Percentiles rank a stretch among this genome's conserved stretches.
phyloP scores from a whole-genome alignment of 2,888 invertebrate genomes.

The Drosophila subquinaria region DNA sequence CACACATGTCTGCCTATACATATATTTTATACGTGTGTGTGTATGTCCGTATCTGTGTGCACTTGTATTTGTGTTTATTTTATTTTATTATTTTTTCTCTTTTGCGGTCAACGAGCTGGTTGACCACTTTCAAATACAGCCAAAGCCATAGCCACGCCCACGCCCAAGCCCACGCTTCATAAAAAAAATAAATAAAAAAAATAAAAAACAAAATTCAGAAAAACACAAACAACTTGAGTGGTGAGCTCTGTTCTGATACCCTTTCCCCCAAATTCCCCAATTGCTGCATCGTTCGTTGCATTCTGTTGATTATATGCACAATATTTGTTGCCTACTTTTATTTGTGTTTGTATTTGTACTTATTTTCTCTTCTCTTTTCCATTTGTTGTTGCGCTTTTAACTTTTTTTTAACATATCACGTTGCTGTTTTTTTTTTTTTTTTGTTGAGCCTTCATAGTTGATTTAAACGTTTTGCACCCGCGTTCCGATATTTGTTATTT shows the following conservation, averaged over 20 bases:
- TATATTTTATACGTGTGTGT: not conserved
- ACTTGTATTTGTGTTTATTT: slow-evolving; percentile 63
- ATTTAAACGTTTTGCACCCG: slow-evolving; percentile 73
- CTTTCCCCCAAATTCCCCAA: not conserved
- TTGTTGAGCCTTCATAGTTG: slow-evolving; percentile 55
- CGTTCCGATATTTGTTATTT: slow-evolving; percentile 36
- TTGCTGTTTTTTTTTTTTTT: slow-evolving; percentile 21
- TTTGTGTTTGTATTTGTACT: slow-evolving; percentile 33
- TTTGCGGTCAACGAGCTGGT: slow-evolving; percentile 84
- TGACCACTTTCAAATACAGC: slow-evolving; percentile 83
- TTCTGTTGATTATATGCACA: slow-evolving; percentile 57
- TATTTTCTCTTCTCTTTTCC: slow-evolving; percentile 23
- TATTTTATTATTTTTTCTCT: slow-evolving; percentile 75
- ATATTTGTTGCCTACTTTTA: slow-evolving; percentile 59
- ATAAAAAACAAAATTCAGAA: slow-evolving; percentile 3
- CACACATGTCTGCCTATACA: slow-evolving; percentile 34
- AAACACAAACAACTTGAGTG: slow-evolving; percentile 44
- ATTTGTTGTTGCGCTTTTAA: slow-evolving; percentile 16
- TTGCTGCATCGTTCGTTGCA: not conserved
- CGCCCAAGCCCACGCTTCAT: slow-evolving; percentile 14
- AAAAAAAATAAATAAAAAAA: slow-evolving; percentile 5
- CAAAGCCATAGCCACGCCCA: slow-evolving; percentile 45
- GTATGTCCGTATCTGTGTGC: slow-evolving; percentile 33
- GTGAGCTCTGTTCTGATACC: slow-evolving; percentile 18
- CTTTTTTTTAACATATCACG: slow-evolving; percentile 34